Evolutionary conservation across 2,888 invertebrate genomes (phyloP), one percentile per base, ranked within the genome.

Genomic region (Glaucopsyche alexis): DNA sequence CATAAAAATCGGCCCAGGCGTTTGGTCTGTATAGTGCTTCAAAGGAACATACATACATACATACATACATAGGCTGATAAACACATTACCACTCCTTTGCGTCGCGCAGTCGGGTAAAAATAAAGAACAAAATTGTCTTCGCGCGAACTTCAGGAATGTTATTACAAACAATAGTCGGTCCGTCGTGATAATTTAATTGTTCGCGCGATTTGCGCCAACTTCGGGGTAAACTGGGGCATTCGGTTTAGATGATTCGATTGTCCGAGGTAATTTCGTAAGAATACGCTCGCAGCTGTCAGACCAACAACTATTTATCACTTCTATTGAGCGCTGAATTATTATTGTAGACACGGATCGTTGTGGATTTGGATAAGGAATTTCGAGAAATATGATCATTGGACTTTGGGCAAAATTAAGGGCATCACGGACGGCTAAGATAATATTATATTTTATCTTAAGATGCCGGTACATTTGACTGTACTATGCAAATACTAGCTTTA

Each of bases 201-300:
- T 60, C 38, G 29, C 29, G 13, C 29, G 29, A 60, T 38, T 6
- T 14, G 29, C 29, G 29, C 29, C 14, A 60, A 60, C 60, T 60
- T 60, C 29, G 14, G 60, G 13, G 0, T 29, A 60, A 13, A 14
- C 47, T 47, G 47, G 60, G 29, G 60, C 29, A 60, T 60, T 60
- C 29, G 60, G 29, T 60, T 60, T 38, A 60, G 60, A 60, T 38
- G 29, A 60, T 60, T 38, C 60, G 14, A 60, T 38, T 60, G 60
- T 60, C 60, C 60, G 29, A 60, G 13, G 47, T 47, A 29, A 60
- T 60, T 60, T 9, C 60, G 13, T 60, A 60, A 60, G 60, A 60
- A 60, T 60, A 13, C 60, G 29, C 60, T 60, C 38, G 60, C 55
- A 60, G 19, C 60, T 60, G 60, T 60, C 60, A 60, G 60, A 60